Evolutionary conservation across 2,113 vertebrate genomes (phyloP), one percentile per base, ranked within the genome.

Genomic region (Coptodon rendalli): DNA sequence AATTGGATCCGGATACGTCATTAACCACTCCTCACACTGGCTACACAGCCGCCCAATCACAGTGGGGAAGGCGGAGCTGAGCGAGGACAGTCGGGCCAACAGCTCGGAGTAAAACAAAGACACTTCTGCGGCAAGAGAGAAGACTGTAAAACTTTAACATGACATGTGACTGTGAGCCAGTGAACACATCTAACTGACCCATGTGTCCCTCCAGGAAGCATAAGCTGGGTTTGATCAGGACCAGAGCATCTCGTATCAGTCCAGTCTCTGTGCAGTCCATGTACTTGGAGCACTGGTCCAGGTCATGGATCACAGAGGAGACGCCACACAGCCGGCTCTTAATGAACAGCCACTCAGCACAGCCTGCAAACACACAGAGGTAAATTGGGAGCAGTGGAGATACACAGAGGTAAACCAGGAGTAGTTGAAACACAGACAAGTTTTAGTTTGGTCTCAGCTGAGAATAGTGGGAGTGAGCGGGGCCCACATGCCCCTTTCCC

Each of bases 341-440:
- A 91, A 96, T 97, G 82, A 88, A 96, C 53, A 98, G 95, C 97
- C 98, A 98, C 86, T 95, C 95, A 83, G 96, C 93, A 53, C 88
- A 97, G 31, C 97, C 98, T 98, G 91, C 2, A 81, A 78, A 78
- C 43, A 78, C 0, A 76, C 9, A 50, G 4, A 19, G 9, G 16
- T 48, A 19, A 48, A 19, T 27, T 2, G 71, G 43, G 24, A 76
- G 3, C 71, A 27, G 7, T 71, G 36, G 3, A 16, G n/a, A 40
- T 0, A 2, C 17, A 66, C 6, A 22, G 63, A 71, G 5, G 63
- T 22, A 17, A 45, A 45, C 40, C 22, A 16, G 13, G 68, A 0
- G 38, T 16, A 45, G 13, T 10, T 45, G 68, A 73, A 73, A 48
- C 22, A 27, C 68, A 38, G 61, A 19, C 61, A 66, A 2, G 1